Evolutionary conservation across 53 echinoderm and acorn worm species (phyloP), one percentile per base, ranked within the genome.

Genomic region (Pentamera pediparva): DNA sequence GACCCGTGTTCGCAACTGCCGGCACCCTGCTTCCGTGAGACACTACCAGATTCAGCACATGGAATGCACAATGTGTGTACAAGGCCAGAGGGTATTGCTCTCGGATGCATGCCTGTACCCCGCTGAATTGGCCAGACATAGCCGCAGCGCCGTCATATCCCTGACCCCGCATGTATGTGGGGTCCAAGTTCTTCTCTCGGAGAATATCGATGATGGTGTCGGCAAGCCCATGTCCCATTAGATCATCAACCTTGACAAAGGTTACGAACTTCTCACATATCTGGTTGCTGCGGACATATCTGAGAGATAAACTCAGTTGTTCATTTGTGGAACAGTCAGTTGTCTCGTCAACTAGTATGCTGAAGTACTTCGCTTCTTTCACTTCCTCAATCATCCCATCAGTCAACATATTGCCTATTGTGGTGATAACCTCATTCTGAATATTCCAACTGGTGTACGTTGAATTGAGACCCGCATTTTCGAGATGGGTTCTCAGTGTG

Each of bases 401-500:
- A 4, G 50, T 7, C 22, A 7, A 50, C 3, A 50, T 50, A 50
- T 50, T 22, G 22, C 50, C 50, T 50, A 50, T 50, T 50, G 50
- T 50, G 18, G 50, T 50, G 18, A 50, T 50, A 50, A 50, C 22
- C 50, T 50, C 50, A 7, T 50, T 50, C 22, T 50, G 50, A 50
- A 50, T 50, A 50, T 50, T 50, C 50, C 8, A 50, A 50, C 50
- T 50, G 50, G 50, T 50, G 50, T 50, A 50, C 22, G 50, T 50
- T 50, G 50, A 50, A 50, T 50, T 50, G 3, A 22, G n/a, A 50
- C 50, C 50, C 7, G 50, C 50, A 50, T 50, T 50, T 50, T 50
- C 2, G 50, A 50, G 50, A 50, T 50, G 50, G 22, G 50, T 50
- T 50, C 22, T 50, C 50, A 50, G 50, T 19, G 18, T 50, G 50